Evolutionary conservation across 2,888 invertebrate species (phyloP), one percentile per base, ranked within the genome.

Genomic region (Brenthis daphne): DNA sequence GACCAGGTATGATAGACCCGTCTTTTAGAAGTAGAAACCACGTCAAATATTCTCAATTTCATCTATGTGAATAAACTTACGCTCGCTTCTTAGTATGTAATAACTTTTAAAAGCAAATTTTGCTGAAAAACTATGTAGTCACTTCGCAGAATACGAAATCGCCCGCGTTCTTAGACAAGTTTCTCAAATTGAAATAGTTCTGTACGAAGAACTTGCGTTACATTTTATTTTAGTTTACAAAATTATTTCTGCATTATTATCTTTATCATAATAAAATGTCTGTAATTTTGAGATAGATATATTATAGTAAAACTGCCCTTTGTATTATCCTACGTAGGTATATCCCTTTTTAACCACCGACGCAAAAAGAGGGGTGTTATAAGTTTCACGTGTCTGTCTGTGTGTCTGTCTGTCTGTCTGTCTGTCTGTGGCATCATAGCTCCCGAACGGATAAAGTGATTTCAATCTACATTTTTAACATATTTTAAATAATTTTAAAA

Each of bases 91-190:
- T 33, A 29, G 29, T 60, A 60, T 60, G 50, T 60, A 33, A 60
- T 60, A 60, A 60, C 50, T 60, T 60, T 60, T 60, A 60, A 60
- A 60, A 60, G 60, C 60, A 60, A 60, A 60, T 60, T 60, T 60
- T 16, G 29, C 50, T 50, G 50, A 60, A 60, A 50, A 60, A 60
- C 50, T 60, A 60, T 60, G 60, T 33, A 60, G 50, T 60, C 60
- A 60, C 50, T 60, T 60, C 29, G 50, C 11, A 60, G 60, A 60
- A 60, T 60, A 60, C 60, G n/a, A 33, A 60, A 60, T 50, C 60
- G 60, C 33, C 50, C 60, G 50, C 60, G 50, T 60, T 60, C 60
- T 60, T 60, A 60, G 60, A 60, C 60, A 60, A 60, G 60, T 60
- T 60, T 60, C 50, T 60, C 60, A 60, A 60, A 60, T 60, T 60